Base-by-base conservation (phyloP, 2,113 vertebrate genomes). In the Melanocharis versteri region DNA sequence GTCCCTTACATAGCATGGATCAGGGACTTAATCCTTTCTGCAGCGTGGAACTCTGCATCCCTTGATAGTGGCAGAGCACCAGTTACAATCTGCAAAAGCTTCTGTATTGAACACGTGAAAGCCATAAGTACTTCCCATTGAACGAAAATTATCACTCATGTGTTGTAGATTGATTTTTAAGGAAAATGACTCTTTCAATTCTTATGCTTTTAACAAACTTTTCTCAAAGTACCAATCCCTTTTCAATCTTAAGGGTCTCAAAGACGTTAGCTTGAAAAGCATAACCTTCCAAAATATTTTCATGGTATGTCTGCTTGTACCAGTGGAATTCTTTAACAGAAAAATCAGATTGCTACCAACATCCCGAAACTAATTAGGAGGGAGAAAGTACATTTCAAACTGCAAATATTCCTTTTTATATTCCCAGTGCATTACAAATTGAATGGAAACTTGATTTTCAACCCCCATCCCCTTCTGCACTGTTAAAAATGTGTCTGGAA, bases 341-440 rank as follows among this genome's bases (percentile, higher is more conserved):
- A 96, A 96, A 96, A 91, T 60, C 33, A 87, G 78, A 95, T 95
- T 81, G 39, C 47, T 97, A 92, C 30, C 39, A 93, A 88, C 51
- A 94, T 76, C 7, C 64, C 91, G 58, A 94, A 92, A 84, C 87
- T 94, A 93, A 96, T 94, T 97, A 94, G 82, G 64, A 96, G 6
- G 60, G 40, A 35, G n/a, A 94, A 94, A 83, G 58, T 89, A 57
- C 57, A 87, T 83, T 68, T 78, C 47, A 71, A 82, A 87, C 40
- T 40, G 69, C 58, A 91, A 69, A 71, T 94, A 87, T 62, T 84
- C 31, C n/a, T 69, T 92, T 89, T 85, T 81, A 40, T 68, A 57
- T 45, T 95, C 80, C 61, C 77, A 90, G 57, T 89, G 33, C 61
- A 83, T 90, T 90, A 83, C 69, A 93, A 92, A 93, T 87, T 42